A percentile compares a stretch with the other conserved stretches of the same genome.
phyloP scores from a whole-genome alignment of 2,888 invertebrate genomes.

The Rhingia rostrata region DNA sequence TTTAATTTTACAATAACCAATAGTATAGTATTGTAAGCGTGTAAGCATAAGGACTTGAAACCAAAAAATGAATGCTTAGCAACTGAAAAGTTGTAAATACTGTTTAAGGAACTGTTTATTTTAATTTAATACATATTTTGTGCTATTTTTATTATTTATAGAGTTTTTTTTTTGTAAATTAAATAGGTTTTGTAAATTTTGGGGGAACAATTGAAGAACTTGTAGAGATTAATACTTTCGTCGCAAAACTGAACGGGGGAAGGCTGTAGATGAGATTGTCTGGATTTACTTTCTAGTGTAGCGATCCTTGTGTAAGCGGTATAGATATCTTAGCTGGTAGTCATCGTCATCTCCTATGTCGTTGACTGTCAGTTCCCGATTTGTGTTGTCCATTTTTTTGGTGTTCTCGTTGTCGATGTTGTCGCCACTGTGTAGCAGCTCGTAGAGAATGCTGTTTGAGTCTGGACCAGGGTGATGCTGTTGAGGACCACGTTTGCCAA shows the following conservation, averaged over 20 bases:
- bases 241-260: background rate
- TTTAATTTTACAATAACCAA: conserved; percentile 47
- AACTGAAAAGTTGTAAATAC: conserved; percentile 39
- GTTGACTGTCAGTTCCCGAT: conserved; percentile 62
- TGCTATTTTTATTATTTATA: conserved; percentile 39
- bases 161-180: conserved; percentile 9
- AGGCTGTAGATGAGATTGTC: background rate
- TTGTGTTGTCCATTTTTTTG: conserved; percentile 61
- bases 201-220: background rate
- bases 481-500: conserved; percentile 87
- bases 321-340: conserved; percentile 80
- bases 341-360: conserved; percentile 76
- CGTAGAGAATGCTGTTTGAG: conserved; percentile 72
- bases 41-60: conserved; percentile 15
- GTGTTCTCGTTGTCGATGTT: conserved; percentile 63
- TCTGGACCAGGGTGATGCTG: conserved; percentile 65
- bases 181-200: background rate
- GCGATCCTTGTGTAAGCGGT: conserved; percentile 80
- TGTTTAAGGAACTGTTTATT: conserved; percentile 66
- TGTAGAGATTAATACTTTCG: background rate
- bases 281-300: conserved; percentile 75
- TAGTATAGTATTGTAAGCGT: conserved; percentile 20
- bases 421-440: conserved; percentile 73
- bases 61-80: conserved; percentile 29
- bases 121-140: conserved; percentile 50